Base-by-base conservation (phyloP, 2,113 vertebrate genomes). In the Leucopsar rothschildi region DNA sequence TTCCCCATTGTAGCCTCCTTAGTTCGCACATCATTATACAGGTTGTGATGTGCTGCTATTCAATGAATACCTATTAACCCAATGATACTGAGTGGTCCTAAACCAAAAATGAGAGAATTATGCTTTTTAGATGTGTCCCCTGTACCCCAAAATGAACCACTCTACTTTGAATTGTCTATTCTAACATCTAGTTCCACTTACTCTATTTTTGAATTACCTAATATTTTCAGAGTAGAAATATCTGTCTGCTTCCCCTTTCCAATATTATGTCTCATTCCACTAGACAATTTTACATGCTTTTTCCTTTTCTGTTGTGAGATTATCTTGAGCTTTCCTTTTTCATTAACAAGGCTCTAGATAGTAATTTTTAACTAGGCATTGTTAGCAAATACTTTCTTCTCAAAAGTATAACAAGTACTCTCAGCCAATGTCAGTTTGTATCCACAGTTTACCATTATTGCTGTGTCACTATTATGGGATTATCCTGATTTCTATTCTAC, bases 401-500 rank as follows among this genome's bases (percentile, higher is more conserved):
- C 29, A 63, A 31, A 96, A 86, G 23, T 16, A 44, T 35, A 47
- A 65, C 23, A 85, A 82, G 44, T 6, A 47, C 15, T 31, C 73
- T 79, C 23, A n/a, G 23, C 2, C 71, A 56, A 37, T 0, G 1
- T 66, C 68, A 42, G 14, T 85, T 89, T 8, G 4, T 69, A 45
- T 22, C 14, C 3, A 15, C 42, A 61, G 28, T 40, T 81, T 81
- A 85, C 76, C 3, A 7, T 63, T 87, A 75, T 59, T 69, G 12
- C n/a, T 63, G 15, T 84, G 72, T 92, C 28, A 47, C 23, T 88
- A 37, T 79, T 88, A 65, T 8, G 56, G 53, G 24, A 89, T 53
- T 94, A 56, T 63, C 37, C 45, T 91, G 65, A 64, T 93, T 93
- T 94, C n/a, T 92, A 19, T 78, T 97, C 56, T 56, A 35, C 22